Base-by-base conservation (phyloP, 2,113 vertebrate species). In the Paedocypris sp. region DNA sequence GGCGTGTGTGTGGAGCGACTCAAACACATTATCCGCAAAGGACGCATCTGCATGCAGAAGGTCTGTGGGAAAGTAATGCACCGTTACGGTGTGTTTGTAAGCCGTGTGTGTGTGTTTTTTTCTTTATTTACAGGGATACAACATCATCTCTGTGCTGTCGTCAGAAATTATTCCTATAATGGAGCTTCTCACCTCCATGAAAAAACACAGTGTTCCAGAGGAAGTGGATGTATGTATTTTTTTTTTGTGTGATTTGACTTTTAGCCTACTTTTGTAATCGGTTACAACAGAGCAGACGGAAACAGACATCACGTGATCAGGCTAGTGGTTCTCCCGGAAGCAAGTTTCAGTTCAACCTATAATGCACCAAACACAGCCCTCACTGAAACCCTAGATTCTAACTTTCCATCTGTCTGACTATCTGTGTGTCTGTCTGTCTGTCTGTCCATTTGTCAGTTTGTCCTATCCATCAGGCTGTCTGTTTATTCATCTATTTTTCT, bases 21-120 rank as follows among this genome's bases (percentile, higher is more conserved):
- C 22, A 96, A 92, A 20, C 93, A 98, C 32, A 91, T 89, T 31
- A 95, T 97, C 80, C 86, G 94, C 33, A 97, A 93, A 77, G 95
- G 93, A 68, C 89, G 93, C 66, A 97, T 98, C 83, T 97, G 91
- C 89, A 96, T 99, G 93, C 91, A 97, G 77, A 98, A 98, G 90
- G 95, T 97, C 75, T 58, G 79, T 68, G 39, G 15, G 8, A 11
- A 6, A 1, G 20, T 61, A 23, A 12, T 8, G 4, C 29, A 6
- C 31, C 20, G 29, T 26, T 10, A 36, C 15, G 41, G 32, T 25
- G 12, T 4, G 3, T 26, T 48, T 2, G n/a, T 47, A 9, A 33
- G 20, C 10, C n/a, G 7, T 15, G 13, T 60, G 23, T 59, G 15
- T 53, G 3, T 11, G 20, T 2, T 15, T 6, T 32, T 33, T 20